phyloP scores from a whole-genome alignment of 2,888 invertebrate genomes.

The Pollenia amentaria region DNA sequence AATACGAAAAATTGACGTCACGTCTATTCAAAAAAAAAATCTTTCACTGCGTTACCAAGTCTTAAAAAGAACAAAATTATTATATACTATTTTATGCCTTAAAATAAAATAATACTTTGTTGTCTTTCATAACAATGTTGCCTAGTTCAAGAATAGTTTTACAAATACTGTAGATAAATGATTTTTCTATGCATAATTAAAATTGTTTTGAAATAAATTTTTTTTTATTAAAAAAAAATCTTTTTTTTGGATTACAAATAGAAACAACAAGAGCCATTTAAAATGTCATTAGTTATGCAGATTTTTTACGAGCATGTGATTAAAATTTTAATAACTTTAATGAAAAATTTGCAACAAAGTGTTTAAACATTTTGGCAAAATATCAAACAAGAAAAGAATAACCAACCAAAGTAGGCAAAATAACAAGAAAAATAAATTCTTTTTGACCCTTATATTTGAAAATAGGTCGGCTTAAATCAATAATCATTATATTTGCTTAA shows the following conservation, averaged over 20 bases:
- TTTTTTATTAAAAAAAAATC: neutral
- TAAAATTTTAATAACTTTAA: conserved; percentile 39
- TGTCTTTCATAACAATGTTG: conserved; percentile 23
- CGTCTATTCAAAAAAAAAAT: neutral
- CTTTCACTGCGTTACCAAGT: neutral
- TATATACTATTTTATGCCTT: neutral
- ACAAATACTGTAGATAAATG: conserved; percentile 22
- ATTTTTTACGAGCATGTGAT: conserved; percentile 26
- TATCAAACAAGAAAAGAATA: neutral
- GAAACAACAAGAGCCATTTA: neutral
- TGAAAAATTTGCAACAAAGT: conserved; percentile 17
- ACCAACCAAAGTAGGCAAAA: neutral
- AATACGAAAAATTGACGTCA: too few species aligned
- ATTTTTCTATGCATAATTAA: conserved; percentile 30
- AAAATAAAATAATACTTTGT: neutral
- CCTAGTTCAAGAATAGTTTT: conserved; percentile 6
- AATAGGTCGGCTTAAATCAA: too few species aligned
- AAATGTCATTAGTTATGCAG: conserved; percentile 21
- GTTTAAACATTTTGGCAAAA: neutral
- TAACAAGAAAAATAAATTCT: neutral
- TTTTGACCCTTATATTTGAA: too few species aligned
- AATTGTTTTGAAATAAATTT: neutral
- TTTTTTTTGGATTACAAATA: conserved; percentile 10
- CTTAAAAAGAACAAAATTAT: neutral
- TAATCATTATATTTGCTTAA: too few species aligned